Evolutionary conservation across 2,797 vertebrate genomes (phyloP).

Genomic region (Brotula barbata): DNA sequence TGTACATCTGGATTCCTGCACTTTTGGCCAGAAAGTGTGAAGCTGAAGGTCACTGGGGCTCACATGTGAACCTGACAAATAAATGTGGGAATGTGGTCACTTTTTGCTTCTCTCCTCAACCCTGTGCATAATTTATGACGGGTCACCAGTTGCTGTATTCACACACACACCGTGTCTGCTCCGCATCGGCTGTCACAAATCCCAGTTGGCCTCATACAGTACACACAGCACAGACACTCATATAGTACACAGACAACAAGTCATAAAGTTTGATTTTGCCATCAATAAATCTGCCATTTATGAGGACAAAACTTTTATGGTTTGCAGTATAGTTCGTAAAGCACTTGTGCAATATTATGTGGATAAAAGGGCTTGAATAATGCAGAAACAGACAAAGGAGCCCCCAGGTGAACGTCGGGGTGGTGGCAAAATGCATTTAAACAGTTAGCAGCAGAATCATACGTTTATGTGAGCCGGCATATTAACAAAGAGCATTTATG

Average conservation of each 20-base stretch:
- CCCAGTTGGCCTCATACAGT: constrained; percentile 1
- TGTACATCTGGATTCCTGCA: constrained; percentile 64
- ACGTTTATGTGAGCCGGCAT: background rate
- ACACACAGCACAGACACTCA: constrained; percentile 14
- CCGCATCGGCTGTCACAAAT: constrained; percentile 46
- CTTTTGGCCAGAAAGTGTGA: constrained; percentile 34
- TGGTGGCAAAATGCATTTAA: constrained; percentile 4
- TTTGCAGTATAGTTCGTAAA: constrained; percentile 27
- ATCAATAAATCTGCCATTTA: constrained; percentile 33
- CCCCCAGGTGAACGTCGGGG: constrained; percentile 37
- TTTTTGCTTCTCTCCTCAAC: constrained; percentile 31
- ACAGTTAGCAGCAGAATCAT: constrained; percentile 14
- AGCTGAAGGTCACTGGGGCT: constrained; percentile 46
- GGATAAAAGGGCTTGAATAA: constrained; percentile 24
- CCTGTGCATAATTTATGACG: constrained; percentile 17
- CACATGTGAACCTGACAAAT: constrained; percentile 67
- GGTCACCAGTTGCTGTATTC: no score
- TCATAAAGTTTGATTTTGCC: constrained; percentile 15
- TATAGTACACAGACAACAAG: constrained; percentile 33
- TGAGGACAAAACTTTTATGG: constrained; percentile 31
- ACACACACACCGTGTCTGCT: constrained; percentile 16
- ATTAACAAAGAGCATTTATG: background rate
- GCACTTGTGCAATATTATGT: constrained; percentile 11
- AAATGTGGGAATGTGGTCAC: constrained; percentile 43
- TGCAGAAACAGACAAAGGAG: constrained; percentile 39